Evolutionary conservation across 2,113 vertebrate species (phyloP).

Genomic region (Actenoides lindsayi): DNA sequence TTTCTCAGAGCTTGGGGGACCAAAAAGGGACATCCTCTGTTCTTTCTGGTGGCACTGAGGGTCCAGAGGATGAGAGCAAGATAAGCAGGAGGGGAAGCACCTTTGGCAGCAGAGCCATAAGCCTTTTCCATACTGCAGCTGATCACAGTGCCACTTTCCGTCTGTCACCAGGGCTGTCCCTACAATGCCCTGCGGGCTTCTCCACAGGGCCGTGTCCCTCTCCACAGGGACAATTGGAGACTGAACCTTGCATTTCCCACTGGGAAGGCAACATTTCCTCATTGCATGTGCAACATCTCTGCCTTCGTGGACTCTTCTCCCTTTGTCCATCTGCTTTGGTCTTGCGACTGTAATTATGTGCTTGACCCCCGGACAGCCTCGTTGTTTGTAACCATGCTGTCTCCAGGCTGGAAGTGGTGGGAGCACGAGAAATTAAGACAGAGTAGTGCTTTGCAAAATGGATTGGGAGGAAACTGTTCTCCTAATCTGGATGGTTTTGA

Average conservation of each 20-base stretch:
- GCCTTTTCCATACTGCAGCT: background rate
- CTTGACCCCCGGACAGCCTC: background rate
- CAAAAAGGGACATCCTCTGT: background rate
- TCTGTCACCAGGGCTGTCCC: background rate
- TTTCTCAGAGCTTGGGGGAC: background rate
- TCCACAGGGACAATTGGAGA: background rate
- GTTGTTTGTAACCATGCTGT: rapidly evolving
- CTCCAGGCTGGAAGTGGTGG: background rate
- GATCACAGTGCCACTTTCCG: background rate
- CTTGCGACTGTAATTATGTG: background rate
- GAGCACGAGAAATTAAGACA: background rate
- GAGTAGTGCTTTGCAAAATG: background rate
- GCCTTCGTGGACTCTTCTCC: background rate
- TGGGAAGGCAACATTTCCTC: background rate
- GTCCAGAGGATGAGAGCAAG: background rate
- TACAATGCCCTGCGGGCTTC: background rate
- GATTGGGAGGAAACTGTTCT: background rate
- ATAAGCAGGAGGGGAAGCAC: background rate
- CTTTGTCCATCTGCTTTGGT: background rate
- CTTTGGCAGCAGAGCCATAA: background rate
- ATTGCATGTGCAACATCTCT: background rate
- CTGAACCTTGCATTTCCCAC: background rate
- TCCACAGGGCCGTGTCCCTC: rapidly evolving
- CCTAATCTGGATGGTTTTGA: background rate
- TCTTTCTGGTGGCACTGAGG: background rate